Evolutionary conservation across 2,797 vertebrate species (phyloP).

Genomic region (Siniperca obscura): DNA sequence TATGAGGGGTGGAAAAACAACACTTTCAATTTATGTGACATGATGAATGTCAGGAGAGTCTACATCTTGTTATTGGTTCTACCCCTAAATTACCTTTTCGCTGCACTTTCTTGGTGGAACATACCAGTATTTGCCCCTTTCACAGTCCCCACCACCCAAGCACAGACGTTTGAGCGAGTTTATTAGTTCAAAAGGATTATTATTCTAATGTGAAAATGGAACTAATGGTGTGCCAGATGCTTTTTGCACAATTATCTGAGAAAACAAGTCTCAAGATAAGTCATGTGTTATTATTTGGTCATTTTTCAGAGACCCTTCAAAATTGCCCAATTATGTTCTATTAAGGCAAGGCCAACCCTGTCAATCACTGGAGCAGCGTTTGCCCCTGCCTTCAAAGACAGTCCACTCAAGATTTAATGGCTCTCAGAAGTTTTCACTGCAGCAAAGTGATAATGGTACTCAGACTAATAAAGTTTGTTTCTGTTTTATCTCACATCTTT

Average conservation of each 20-base stretch:
- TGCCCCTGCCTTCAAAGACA: constrained; percentile 88
- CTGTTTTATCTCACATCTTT: too few species aligned
- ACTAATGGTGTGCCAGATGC: constrained; percentile 87
- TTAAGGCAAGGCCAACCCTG: constrained; percentile 97
- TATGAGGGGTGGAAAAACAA: constrained; percentile 32
- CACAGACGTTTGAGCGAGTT: constrained; percentile 83
- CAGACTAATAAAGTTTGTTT: constrained; percentile 70
- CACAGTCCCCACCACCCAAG: constrained; percentile 71
- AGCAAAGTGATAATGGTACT: constrained; percentile 77
- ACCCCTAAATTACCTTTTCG: constrained; percentile 69
- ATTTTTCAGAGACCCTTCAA: constrained; percentile 88
- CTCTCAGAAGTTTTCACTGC: constrained; percentile 79
- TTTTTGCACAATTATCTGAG: constrained; percentile 88
- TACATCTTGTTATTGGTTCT: constrained; percentile 72
- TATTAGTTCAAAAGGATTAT: constrained; percentile 89
- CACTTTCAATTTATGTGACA: constrained; percentile 44
- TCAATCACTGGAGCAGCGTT: constrained; percentile 90
- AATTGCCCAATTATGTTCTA: constrained; percentile 98
- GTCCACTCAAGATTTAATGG: constrained; percentile 80
- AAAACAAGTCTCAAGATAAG: constrained; percentile 88
- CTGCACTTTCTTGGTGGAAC: constrained; percentile 49
- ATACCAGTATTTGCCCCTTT: constrained; percentile 72
- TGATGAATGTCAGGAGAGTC: constrained; percentile 59
- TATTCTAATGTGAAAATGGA: constrained; percentile 90
- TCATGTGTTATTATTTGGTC: constrained; percentile 89